These are phyloP conservation scores for Tanypteryx hageni DNA, from an alignment of 2,888 invertebrate genomes.

Conservation along the genomic window DNA sequence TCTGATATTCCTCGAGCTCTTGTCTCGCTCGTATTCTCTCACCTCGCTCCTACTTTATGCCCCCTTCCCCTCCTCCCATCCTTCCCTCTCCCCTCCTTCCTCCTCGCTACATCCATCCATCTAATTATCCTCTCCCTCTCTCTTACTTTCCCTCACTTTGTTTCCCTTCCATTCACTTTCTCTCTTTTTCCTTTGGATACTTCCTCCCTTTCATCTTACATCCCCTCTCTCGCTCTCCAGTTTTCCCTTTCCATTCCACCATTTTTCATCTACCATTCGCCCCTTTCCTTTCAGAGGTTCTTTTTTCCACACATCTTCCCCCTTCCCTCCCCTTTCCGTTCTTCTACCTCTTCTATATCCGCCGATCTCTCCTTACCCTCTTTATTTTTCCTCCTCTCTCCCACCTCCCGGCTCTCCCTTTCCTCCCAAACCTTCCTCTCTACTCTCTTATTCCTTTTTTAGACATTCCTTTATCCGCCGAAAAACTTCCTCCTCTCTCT, in stretches of 20 bases:
- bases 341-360: too few relatives aligned
- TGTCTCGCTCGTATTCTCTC: background rate
- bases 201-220: background rate
- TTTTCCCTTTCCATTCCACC: background rate
- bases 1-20: background rate
- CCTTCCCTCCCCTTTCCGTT: background rate
- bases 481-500: background rate
- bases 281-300: background rate
- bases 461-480: background rate
- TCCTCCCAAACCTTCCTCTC: background rate
- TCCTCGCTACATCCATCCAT: background rate
- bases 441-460: background rate
- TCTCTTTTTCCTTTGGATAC: background rate
- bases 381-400: background rate
- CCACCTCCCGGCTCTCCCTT: background rate
- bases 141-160: too few relatives aligned
- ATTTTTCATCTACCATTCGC: background rate
- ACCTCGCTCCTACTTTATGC: background rate
- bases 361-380: background rate
- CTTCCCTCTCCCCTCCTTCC: background rate
- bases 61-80: too few relatives aligned
- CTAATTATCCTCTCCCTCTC: too few relatives aligned
- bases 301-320: background rate
- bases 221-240: background rate
- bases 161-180: background rate